Base-by-base conservation (phyloP, 2,888 invertebrate genomes). In the Norana najaformis region DNA sequence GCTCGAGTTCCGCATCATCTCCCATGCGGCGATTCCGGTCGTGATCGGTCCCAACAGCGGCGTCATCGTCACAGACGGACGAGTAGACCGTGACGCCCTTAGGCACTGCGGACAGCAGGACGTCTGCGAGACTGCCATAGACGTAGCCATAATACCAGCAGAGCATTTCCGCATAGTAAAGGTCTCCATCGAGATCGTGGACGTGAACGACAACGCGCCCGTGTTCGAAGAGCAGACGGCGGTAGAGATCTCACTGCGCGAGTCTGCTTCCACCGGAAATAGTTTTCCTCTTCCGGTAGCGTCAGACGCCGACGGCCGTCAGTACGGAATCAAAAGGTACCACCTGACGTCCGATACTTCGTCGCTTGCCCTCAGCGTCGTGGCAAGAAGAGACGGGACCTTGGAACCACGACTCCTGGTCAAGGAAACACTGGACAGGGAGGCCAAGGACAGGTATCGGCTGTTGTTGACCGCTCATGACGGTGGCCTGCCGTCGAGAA, bases 401-500 rank as follows among this genome's bases (percentile, higher is more conserved):
- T 23, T 89, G 20, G 90, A 90, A 38, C 88, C 90, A 8, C 47
- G 47, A 41, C 83, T 90, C 20, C 37, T 47, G 23, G 88, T 90
- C 35, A 89, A 6, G 38, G 53, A 88, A 35, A 36, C 83, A 3
- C 83, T 90, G 1, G 90, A 90, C 88, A 89, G 90, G n/a, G 92
- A 92, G 88, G 47, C 53, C 38, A 88, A 41, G 69, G 89, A 90
- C 88, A 88, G 82, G 16, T 92, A 92, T 89, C n/a, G 47, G 38
- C 95, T 98, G 92, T 97, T 97, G 94, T 96, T 98, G 88, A 97
- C 97, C n/a, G 98, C 98, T 5, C 97, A 96, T 88, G 98, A 98
- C 94, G 98, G 97, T 0, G 97, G 97, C 0, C 97, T 97, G 5
- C 95, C 92, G 11, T 88, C 89, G 1, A 82, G 89, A 47, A 89